phyloP scores from a whole-genome alignment of 2,888 invertebrate genomes.

The Bedellia somnulentella region DNA sequence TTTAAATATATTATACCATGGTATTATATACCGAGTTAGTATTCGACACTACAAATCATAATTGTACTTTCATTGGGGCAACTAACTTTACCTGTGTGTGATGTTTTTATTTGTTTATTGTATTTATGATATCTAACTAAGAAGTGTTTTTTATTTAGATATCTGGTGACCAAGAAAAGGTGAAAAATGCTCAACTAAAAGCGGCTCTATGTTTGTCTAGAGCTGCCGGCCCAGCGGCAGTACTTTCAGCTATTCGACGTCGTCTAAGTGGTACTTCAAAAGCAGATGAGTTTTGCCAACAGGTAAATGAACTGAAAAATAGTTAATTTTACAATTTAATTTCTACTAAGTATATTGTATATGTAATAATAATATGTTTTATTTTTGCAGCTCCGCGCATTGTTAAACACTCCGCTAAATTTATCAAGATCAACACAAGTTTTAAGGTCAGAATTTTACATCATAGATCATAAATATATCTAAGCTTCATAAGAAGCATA shows the following conservation, averaged over 20 bases:
- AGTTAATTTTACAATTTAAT: no score
- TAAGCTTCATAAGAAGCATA: no score
- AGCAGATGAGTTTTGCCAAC: conserved; percentile 55
- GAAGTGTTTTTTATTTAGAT: no score
- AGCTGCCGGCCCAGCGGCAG: conserved; percentile 71
- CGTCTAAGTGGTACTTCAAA: conserved; percentile 58
- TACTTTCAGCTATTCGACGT: conserved; percentile 65
- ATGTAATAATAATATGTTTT: neutral
- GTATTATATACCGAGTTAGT: no score
- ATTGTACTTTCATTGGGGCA: no score
- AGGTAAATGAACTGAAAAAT: conserved; percentile 20
- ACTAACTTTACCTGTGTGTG: no score
- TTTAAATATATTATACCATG: no score
- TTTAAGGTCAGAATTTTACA: conserved; percentile 36
- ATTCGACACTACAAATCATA: no score
- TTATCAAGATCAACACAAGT: conserved; percentile 27
- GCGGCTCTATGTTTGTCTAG: conserved; percentile 69
- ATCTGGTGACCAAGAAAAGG: conserved; percentile 27
- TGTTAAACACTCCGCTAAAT: conserved; percentile 38
- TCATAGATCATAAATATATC: no score
- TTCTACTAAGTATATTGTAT: no score
- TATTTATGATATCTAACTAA: no score
- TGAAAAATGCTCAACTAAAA: conserved; percentile 33
- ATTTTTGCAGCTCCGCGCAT: conserved; percentile 33
- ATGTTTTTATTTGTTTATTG: no score